These are phyloP conservation scores for Idaea dimidiata DNA, from an alignment of 2,888 invertebrate species.

Conservation along the genomic window DNA sequence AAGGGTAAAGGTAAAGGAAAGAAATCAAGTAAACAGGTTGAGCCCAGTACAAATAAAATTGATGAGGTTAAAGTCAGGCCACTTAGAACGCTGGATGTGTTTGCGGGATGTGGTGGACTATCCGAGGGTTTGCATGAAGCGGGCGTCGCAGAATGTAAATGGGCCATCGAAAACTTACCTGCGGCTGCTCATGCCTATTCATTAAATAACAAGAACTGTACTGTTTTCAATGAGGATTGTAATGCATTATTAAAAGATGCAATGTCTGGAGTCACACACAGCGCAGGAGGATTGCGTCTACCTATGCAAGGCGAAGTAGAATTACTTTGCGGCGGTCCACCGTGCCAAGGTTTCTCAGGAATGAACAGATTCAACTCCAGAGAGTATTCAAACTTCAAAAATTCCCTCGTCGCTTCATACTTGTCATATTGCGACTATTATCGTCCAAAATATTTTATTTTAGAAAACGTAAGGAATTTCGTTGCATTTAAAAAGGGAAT, in stretches of 20 bases:
- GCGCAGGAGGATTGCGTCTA: conserved; percentile 76
- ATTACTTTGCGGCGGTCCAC: conserved; percentile 91
- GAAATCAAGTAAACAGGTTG: conserved; percentile 73
- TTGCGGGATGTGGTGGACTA: conserved; percentile 92
- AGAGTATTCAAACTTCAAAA: conserved; percentile 92
- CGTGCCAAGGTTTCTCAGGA: conserved; percentile 94
- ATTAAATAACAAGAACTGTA: conserved; percentile 86
- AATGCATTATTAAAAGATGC: conserved; percentile 85
- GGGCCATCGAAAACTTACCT: conserved; percentile 91
- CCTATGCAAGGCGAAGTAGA: conserved; percentile 91
- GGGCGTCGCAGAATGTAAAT: conserved; percentile 85
- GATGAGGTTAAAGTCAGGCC: conserved; percentile 65
- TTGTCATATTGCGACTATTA: conserved; percentile 93
- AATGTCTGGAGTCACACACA: conserved; percentile 81
- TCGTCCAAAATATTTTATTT: conserved; percentile 89
- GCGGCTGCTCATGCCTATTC: conserved; percentile 90
- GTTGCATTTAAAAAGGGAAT: conserved; percentile 90
- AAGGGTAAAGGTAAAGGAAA: conserved; percentile 84
- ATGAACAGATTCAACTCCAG: conserved; percentile 94
- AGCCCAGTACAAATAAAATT: conserved; percentile 37
- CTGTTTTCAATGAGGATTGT: conserved; percentile 91
- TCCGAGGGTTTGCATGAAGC: conserved; percentile 87
- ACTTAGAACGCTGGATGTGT: conserved; percentile 87
- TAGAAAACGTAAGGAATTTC: conserved; percentile 94
- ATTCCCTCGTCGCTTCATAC: conserved; percentile 90